Percentiles rank a stretch among this genome's conserved stretches.
Conservation (phyloP, 2,797 vertebrate genomes). For the Anomalospiza imberbis region DNA sequence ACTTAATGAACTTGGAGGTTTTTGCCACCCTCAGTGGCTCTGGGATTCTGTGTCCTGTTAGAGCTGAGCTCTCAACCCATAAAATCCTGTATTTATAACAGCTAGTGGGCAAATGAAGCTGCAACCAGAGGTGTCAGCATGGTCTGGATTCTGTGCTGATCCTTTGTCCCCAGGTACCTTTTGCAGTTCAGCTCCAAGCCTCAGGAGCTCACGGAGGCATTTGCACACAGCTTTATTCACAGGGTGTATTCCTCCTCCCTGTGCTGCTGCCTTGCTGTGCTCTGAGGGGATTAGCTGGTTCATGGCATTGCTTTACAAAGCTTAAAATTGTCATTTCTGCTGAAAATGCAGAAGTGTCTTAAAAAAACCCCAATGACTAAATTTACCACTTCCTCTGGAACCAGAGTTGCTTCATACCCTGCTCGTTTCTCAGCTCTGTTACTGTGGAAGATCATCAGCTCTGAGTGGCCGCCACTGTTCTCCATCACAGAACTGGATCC, state of each 20-base stretch:
- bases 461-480: neutral
- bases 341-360: constrained; percentile 29
- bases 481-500: neutral
- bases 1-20: neutral
- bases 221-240: neutral
- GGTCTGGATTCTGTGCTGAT: neutral
- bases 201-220: rapidly evolving
- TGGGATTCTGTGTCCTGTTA: neutral
- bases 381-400: constrained; percentile 56
- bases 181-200: neutral
- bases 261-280: neutral
- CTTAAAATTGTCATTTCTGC: neutral
- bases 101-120: neutral
- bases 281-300: neutral
- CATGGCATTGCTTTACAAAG: neutral
- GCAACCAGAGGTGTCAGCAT: rapidly evolving
- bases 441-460: neutral
- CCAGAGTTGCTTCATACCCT: neutral
- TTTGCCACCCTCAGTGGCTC: neutral
- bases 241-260: neutral
- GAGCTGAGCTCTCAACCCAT: neutral
- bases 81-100: neutral
- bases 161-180: neutral
- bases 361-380: neutral
- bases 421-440: neutral